phyloP scores from a whole-genome alignment of 2,113 vertebrate genomes.

The Bambusicola thoracicus region DNA sequence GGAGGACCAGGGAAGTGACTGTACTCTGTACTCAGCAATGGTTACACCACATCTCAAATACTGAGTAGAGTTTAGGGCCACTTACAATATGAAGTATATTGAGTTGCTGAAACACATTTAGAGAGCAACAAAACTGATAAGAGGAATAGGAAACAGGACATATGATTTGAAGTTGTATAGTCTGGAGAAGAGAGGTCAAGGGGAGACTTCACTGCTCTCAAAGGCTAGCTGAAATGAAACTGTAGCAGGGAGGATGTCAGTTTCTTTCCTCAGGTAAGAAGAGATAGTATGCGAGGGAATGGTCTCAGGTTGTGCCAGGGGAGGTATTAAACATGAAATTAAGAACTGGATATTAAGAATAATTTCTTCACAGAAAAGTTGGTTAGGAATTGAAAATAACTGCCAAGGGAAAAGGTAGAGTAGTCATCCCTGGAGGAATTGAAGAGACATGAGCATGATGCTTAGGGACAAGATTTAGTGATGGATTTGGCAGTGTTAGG shows the following conservation, averaged over 20 bases:
- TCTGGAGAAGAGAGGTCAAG: background rate
- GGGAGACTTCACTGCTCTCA: background rate
- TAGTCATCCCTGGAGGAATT: background rate
- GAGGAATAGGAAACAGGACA: background rate
- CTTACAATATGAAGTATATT: background rate
- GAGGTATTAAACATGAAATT: too few relatives aligned
- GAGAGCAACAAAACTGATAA: background rate
- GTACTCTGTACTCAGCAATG: background rate
- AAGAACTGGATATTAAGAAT: background rate
- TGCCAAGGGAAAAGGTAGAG: background rate
- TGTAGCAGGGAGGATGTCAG: background rate
- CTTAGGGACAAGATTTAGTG: background rate
- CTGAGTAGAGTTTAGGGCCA: background rate
- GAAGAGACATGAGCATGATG: background rate
- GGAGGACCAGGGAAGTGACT: background rate
- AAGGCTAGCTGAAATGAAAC: background rate
- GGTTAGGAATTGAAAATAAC: background rate
- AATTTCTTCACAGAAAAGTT: background rate
- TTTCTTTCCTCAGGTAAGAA: background rate
- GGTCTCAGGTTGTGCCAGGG: background rate
- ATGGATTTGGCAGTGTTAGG: background rate
- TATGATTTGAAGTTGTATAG: background rate
- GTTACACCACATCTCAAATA: background rate
- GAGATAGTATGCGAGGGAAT: background rate
- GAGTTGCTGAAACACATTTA: background rate